These are phyloP conservation scores for Mormoops blainvillei DNA, from an alignment of 2,113 vertebrate species.

Conservation along the genomic window DNA sequence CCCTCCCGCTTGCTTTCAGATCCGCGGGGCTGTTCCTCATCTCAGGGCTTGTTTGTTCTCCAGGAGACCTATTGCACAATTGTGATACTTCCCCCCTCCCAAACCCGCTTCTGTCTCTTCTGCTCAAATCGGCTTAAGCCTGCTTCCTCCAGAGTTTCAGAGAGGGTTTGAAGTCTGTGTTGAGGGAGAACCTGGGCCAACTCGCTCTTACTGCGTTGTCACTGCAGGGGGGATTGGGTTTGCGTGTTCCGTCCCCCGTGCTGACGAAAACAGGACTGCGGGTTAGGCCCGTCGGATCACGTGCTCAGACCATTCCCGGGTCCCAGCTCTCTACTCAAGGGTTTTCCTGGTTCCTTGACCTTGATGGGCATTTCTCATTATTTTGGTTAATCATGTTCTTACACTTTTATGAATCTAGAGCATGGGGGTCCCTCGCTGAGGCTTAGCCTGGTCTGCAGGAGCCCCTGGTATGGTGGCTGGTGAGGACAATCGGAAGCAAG, in stretches of 20 bases:
- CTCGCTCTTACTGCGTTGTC: fast-evolving
- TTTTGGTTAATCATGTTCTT: neutral
- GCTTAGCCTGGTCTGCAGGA: neutral
- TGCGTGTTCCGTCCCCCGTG: fast-evolving
- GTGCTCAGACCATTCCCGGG: neutral
- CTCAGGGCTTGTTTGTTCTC: neutral
- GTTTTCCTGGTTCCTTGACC: neutral
- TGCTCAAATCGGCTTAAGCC: fast-evolving
- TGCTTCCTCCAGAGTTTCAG: fast-evolving
- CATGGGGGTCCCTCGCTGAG: neutral
- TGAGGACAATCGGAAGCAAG: neutral
- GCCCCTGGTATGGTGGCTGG: neutral
- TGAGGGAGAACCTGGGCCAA: fast-evolving
- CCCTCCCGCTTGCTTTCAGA: neutral
- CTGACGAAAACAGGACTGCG: neutral
- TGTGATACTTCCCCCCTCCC: fast-evolving
- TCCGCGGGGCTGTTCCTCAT: neutral
- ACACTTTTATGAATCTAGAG: neutral
- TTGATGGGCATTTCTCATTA: neutral
- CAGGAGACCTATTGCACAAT: neutral
- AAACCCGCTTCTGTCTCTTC: fast-evolving
- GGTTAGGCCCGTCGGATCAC: fast-evolving
- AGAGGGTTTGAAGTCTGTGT: fast-evolving
- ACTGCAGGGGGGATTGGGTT: fast-evolving
- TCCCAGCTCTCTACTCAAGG: neutral